phyloP scores from a whole-genome alignment of 2,797 vertebrate species.

The Tragopan temminckii region DNA sequence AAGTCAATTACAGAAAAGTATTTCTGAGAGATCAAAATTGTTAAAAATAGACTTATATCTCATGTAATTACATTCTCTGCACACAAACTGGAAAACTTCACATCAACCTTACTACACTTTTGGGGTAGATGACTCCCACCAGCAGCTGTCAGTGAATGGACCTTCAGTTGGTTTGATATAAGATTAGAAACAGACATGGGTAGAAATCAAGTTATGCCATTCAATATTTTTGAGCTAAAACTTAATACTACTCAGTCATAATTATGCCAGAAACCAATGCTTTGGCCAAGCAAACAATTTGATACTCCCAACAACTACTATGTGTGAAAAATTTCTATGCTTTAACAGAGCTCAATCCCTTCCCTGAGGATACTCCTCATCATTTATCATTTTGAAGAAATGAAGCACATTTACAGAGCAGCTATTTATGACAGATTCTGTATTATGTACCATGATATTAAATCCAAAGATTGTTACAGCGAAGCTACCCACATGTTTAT shows the following conservation, averaged over 20 bases:
- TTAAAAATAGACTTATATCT: conserved; percentile 1
- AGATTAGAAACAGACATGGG: background rate
- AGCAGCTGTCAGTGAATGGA: background rate
- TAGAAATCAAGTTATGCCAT: background rate
- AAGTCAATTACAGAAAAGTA: background rate
- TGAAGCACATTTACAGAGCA: background rate
- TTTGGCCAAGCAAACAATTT: background rate
- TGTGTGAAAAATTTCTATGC: background rate
- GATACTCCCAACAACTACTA: background rate
- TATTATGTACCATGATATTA: background rate
- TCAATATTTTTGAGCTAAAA: background rate
- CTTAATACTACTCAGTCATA: background rate
- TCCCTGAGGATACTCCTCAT: background rate
- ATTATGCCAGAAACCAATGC: background rate
- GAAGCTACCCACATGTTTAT: background rate
- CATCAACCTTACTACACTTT: background rate
- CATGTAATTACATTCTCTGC: background rate
- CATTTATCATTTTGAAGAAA: background rate
- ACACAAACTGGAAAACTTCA: background rate
- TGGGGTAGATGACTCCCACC: background rate
- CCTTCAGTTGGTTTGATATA: background rate
- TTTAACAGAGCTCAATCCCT: background rate
- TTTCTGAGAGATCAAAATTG: background rate
- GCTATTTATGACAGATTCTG: background rate
- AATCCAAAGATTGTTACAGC: background rate